Base-by-base conservation (phyloP, 2,797 vertebrate genomes). In the Eutrigla gurnardus region DNA sequence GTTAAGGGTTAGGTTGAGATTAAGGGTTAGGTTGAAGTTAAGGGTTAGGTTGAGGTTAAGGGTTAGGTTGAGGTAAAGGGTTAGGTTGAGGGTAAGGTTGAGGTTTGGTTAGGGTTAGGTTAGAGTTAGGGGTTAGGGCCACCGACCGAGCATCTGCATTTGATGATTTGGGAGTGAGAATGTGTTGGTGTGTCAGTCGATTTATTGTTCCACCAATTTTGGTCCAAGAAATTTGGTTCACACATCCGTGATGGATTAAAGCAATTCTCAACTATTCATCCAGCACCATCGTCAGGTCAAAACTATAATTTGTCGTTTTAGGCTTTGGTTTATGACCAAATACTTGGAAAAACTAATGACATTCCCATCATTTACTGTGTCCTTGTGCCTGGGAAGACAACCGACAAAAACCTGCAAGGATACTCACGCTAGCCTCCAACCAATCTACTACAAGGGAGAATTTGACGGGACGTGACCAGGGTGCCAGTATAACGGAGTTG, bases 371-470 rank as follows among this genome's bases (percentile, higher is more conserved):
- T 62, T 32, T 39, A 50, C 12, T 6, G 25, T 5, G 7, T 61
- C 14, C 14, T 59, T 49, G 15, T 45, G 45, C 42, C 50, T 32
- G 8, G 25, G 11, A 77, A 4, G 36, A 69, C 52, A 37, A 18
- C 35, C 46, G 58, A 40, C 25, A 53, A 46, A 37, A 18, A 25
- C 58, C 63, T 59, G 25, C 13, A 42, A 52, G n/a, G 65, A 43
- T 45, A 52, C 40, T 17, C 9, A 39, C 0, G 4, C 45, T 9
- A 52, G 17, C 15, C 49, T 7, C 6, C 53, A 65, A 32, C 14
- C 25, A 14, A 13, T 25, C 25, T 15, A 1, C 50, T 45, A 32
- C 37, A 35, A 61, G 39, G 25, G n/a, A 59, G 39, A 69, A 70
- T 7, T 35, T 25, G 40, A 66, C 35, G 13, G 32, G 14, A 45